Percentiles rank a stretch among this genome's conserved stretches.
Evolutionary conservation across 2,888 invertebrate species (phyloP).

Genomic region (Drosophila mayaguana): DNA sequence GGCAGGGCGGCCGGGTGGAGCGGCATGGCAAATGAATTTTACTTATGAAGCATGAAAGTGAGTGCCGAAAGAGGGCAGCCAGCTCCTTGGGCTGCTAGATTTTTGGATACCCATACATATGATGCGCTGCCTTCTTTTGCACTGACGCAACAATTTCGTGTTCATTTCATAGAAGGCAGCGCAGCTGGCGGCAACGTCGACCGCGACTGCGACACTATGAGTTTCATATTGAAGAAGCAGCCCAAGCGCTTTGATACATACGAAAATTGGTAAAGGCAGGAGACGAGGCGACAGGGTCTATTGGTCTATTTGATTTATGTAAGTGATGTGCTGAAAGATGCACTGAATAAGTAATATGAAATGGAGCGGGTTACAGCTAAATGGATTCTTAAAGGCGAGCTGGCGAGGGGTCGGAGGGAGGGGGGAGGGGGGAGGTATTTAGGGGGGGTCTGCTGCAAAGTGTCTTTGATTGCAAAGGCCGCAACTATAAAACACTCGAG

Average conservation of each 20-base stretch:
- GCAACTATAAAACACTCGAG: slow-evolving; percentile 42
- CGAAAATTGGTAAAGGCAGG: neutral
- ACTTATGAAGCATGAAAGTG: slow-evolving; percentile 80
- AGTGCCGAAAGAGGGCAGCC: slow-evolving; percentile 53
- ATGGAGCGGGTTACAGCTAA: slow-evolving; percentile 13
- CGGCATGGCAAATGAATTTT: slow-evolving; percentile 73
- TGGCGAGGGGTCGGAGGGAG: too few relatives aligned
- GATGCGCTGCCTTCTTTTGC: slow-evolving; percentile 27
- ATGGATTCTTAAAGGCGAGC: neutral
- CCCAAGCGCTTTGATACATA: slow-evolving; percentile 55
- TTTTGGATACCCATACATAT: slow-evolving; percentile 7
- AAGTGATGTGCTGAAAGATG: slow-evolving; percentile 60
- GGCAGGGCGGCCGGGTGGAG: neutral
- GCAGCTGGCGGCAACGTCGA: slow-evolving; percentile 20
- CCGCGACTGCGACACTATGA: slow-evolving; percentile 56
- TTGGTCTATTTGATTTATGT: slow-evolving; percentile 74
- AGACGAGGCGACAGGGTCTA: slow-evolving; percentile 43
- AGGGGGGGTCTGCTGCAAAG: slow-evolving; percentile 29
- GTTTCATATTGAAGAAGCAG: slow-evolving; percentile 76
- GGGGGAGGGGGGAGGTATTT: neutral
- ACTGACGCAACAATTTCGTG: slow-evolving; percentile 65
- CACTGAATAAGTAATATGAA: slow-evolving; percentile 32
- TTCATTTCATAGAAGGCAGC: slow-evolving; percentile 68
- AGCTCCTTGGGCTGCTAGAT: slow-evolving; percentile 19
- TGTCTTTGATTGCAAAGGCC: slow-evolving; percentile 74